A percentile compares a stretch with the other conserved stretches of the same genome.
Conservation (phyloP, 1,140 invertebrate genomes). For the Lordiphosa mommai region DNA sequence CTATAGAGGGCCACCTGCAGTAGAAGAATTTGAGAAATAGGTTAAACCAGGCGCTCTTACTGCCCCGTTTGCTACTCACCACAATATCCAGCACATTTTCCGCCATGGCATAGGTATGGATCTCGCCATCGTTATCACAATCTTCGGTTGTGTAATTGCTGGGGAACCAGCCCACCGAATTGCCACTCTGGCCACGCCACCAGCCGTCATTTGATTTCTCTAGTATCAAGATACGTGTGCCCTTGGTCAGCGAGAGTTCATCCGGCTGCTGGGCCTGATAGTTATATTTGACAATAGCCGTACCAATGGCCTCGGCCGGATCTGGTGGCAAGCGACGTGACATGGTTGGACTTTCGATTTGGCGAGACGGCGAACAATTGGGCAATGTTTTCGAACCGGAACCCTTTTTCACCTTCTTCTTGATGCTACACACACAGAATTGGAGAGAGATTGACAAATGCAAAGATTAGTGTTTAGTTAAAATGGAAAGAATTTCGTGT, state of each 20-base stretch:
- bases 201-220: constrained; percentile 99
- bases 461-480: too few relatives aligned
- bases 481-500: too few relatives aligned
- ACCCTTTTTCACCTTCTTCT: constrained; percentile 94
- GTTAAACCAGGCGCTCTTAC: neutral
- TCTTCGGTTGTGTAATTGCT: constrained; percentile 98
- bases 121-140: constrained; percentile 90
- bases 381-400: constrained; percentile 92
- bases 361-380: constrained; percentile 89
- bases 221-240: constrained; percentile 94
- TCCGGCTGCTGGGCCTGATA: constrained; percentile 98
- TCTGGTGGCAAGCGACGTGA: constrained; percentile 87
- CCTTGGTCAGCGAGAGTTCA: constrained; percentile 95
- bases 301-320: constrained; percentile 92
- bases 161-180: constrained; percentile 95
- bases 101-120: constrained; percentile 95
- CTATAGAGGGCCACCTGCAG: constrained; percentile 91
- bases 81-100: constrained; percentile 97
- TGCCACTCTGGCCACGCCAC: constrained; percentile 97
- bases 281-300: constrained; percentile 97
- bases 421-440: constrained; percentile 86
- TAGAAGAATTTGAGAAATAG: neutral
- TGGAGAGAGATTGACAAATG: constrained; percentile 2
- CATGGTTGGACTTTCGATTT: constrained; percentile 88
- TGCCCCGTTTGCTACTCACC: constrained; percentile 79